These are phyloP conservation scores for Oxyruncus cristatus DNA, from an alignment of 2,113 vertebrate genomes.

Conservation along the genomic window DNA sequence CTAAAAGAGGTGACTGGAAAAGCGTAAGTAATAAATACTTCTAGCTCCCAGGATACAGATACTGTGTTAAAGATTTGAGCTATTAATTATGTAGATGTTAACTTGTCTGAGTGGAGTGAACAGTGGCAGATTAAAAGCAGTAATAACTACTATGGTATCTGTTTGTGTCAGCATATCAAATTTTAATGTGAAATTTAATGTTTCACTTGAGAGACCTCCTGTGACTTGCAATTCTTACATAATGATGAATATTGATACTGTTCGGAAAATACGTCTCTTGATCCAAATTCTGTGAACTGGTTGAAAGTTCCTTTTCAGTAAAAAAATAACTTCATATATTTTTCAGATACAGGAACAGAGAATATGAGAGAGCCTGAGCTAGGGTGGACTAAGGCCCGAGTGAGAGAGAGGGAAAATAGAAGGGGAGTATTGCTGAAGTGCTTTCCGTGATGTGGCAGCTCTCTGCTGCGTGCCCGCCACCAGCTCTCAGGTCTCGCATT, in stretches of 20 bases:
- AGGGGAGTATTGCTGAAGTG: background rate
- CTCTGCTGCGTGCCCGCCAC: accelerated
- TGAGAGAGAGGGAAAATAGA: background rate
- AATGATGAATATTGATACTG: background rate
- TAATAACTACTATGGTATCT: background rate
- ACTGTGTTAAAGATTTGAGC: background rate
- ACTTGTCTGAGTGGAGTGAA: background rate
- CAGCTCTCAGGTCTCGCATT: background rate
- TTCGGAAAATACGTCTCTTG: background rate
- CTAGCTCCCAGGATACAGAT: background rate
- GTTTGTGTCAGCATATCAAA: background rate
- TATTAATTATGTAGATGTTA: background rate
- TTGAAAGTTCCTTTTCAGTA: background rate
- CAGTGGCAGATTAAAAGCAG: background rate
- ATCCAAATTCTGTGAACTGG: background rate
- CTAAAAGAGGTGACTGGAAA: background rate
- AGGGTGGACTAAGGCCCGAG: background rate
- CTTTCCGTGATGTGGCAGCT: background rate
- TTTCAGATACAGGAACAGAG: background rate
- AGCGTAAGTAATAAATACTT: background rate
- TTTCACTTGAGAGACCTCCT: background rate
- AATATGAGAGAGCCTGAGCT: background rate
- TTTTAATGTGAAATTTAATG: background rate
- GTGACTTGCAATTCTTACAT: background rate
- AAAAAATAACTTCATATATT: background rate